Percentiles rank a stretch among this genome's conserved stretches.
These are phyloP conservation scores for Xestia ashworthii DNA, from an alignment of 2,888 invertebrate species.

Conservation along the genomic window DNA sequence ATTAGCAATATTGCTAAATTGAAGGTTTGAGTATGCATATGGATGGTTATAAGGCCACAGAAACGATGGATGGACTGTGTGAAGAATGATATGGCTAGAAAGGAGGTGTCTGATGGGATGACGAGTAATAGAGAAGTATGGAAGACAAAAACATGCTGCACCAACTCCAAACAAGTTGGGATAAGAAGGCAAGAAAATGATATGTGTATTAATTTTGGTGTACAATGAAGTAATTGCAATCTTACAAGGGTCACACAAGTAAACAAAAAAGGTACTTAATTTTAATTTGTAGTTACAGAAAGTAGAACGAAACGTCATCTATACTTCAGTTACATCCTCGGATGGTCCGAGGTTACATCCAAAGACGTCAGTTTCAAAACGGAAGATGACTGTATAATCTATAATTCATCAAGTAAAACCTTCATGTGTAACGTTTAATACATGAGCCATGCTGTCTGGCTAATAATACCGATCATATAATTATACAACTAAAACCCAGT, in stretches of 20 bases:
- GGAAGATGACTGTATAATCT: slow-evolving; percentile 4
- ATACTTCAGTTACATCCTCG: slow-evolving; percentile 1
- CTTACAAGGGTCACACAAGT: not conserved
- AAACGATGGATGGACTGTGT: too few relatives aligned
- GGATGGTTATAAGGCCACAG: too few relatives aligned
- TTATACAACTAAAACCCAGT: slow-evolving; percentile 9
- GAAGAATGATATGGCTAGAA: too few relatives aligned
- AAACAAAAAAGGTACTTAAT: not conserved
- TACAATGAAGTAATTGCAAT: not conserved
- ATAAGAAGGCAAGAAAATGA: too few relatives aligned
- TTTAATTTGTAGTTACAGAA: not conserved
- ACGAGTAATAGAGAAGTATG: too few relatives aligned
- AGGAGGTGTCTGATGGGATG: too few relatives aligned
- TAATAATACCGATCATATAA: slow-evolving; percentile 22
- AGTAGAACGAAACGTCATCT: not conserved
- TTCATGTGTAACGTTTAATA: slow-evolving; percentile 41
- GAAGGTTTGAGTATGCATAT: too few relatives aligned
- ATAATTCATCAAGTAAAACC: slow-evolving; percentile 8
- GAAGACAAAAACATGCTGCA: too few relatives aligned
- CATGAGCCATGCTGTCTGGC: slow-evolving; percentile 37
- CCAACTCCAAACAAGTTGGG: too few relatives aligned
- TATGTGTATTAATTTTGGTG: not conserved
- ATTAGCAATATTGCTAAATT: not conserved
- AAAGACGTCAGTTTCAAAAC: not conserved
- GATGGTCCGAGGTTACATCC: too few relatives aligned